Conservation (phyloP, 37 sponge, comb jelly and placozoan genomes). For the Oopsacas minuta region DNA sequence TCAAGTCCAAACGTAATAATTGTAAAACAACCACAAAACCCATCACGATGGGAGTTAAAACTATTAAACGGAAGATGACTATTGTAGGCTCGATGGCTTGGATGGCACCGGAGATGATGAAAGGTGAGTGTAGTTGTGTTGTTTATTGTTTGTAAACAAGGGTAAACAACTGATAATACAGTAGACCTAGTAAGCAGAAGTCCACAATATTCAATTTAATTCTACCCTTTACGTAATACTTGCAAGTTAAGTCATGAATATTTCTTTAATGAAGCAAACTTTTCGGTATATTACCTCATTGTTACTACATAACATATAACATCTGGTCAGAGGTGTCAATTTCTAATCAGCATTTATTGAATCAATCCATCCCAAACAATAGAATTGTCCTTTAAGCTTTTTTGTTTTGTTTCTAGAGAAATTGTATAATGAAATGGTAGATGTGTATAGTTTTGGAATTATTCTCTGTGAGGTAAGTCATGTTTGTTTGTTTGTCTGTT, state of each 20-base stretch:
- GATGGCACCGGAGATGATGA: constrained; percentile 94
- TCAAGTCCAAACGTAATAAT: background rate
- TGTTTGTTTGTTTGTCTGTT: too few species aligned
- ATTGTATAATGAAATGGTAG: constrained; percentile 66
- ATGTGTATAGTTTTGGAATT: constrained; percentile 80
- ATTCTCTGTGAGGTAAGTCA: constrained; percentile 61
- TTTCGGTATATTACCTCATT: too few species aligned
- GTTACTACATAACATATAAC: too few species aligned
- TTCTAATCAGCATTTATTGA: background rate
- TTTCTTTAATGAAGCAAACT: background rate
- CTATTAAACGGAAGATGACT: constrained; percentile 44
- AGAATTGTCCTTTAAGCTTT: background rate
- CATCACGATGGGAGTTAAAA: constrained; percentile 11
- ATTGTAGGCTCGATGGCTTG: constrained; percentile 75
- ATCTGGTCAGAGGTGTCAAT: too few species aligned
- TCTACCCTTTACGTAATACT: too few species aligned
- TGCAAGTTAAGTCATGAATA: too few species aligned
- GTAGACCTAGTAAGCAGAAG: too few species aligned
- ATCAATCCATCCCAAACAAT: background rate
- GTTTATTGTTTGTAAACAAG: too few species aligned
- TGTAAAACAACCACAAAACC: background rate
- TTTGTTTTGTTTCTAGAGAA: constrained; percentile 18
- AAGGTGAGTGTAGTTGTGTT: too few species aligned
- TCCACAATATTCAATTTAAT: too few species aligned
- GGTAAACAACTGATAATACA: too few species aligned